Percentiles rank a stretch among this genome's conserved stretches.
Evolutionary conservation across 2,113 vertebrate genomes (phyloP).

Genomic region (Coreoperca whiteheadi): DNA sequence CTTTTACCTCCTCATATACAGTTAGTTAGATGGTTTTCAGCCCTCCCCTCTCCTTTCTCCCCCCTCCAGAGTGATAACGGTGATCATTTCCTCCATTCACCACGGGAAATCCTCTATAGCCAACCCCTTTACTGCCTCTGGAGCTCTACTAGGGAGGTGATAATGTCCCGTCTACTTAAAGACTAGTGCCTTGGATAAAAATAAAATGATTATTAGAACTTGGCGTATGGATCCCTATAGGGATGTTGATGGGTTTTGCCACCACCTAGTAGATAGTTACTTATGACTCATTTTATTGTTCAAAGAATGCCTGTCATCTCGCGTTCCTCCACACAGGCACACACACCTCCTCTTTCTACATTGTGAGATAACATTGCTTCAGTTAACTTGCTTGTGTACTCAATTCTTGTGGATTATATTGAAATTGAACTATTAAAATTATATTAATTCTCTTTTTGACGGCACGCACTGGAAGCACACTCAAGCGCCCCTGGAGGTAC

Average conservation of each 20-base stretch:
- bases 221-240: background rate
- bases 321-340: background rate
- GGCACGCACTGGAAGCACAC: background rate
- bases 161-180: slow-evolving; percentile 49
- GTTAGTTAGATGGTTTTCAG: slow-evolving; percentile 22
- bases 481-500: background rate
- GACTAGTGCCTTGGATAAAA: slow-evolving; percentile 25
- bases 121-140: slow-evolving; percentile 26
- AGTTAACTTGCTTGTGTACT: background rate
- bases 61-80: slow-evolving; percentile 53
- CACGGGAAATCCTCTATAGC: slow-evolving; percentile 29
- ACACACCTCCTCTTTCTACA: background rate
- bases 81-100: slow-evolving; percentile 55
- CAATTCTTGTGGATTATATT: background rate
- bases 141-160: slow-evolving; percentile 34
- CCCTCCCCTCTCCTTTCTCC: slow-evolving; percentile 12
- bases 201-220: slow-evolving; percentile 28
- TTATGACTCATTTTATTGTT: background rate
- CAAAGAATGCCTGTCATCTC: background rate
- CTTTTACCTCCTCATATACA: slow-evolving; percentile 7
- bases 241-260: slow-evolving; percentile 24
- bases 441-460: background rate
- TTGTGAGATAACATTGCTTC: background rate
- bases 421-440: slow-evolving; percentile 1
- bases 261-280: background rate